A percentile compares a stretch with the other conserved stretches of the same genome.
Conservation (phyloP, 2,888 invertebrate species). For the Volucella bombylans region DNA sequence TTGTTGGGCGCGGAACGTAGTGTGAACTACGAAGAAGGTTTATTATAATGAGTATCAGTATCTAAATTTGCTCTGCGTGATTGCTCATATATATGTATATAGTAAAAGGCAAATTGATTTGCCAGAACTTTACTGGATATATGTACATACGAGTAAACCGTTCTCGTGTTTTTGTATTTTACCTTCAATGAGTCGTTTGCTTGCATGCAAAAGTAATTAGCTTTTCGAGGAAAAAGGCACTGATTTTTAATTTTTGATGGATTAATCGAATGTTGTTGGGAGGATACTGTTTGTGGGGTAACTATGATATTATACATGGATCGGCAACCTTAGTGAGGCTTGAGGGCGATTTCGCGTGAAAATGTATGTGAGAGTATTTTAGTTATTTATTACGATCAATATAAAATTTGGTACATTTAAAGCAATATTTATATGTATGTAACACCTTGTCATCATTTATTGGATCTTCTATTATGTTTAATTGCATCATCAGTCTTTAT, state of each 20-base stretch:
- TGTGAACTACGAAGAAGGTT: slow-evolving; percentile 23
- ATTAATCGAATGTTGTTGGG: not conserved
- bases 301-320: too few relatives aligned
- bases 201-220: slow-evolving; percentile 11
- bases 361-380: too few relatives aligned
- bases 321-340: too few relatives aligned
- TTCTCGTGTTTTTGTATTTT: not conserved
- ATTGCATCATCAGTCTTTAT: not conserved
- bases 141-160: not conserved
- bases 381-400: too few relatives aligned
- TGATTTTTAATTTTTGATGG: slow-evolving; percentile 11
- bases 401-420: too few relatives aligned
- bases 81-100: slow-evolving; percentile 22
- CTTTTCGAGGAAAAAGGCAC: not conserved
- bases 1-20: not conserved
- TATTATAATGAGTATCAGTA: not conserved
- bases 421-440: too few relatives aligned
- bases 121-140: slow-evolving; percentile 1
- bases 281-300: too few relatives aligned
- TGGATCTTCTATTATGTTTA: not conserved
- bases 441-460: too few relatives aligned
- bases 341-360: too few relatives aligned
- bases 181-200: not conserved
- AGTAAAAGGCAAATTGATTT: slow-evolving; percentile 37
- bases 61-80: slow-evolving; percentile 34